Evolutionary conservation across 2,888 invertebrate species (phyloP), one percentile per base, ranked within the genome.

Genomic region (Altica lythri): DNA sequence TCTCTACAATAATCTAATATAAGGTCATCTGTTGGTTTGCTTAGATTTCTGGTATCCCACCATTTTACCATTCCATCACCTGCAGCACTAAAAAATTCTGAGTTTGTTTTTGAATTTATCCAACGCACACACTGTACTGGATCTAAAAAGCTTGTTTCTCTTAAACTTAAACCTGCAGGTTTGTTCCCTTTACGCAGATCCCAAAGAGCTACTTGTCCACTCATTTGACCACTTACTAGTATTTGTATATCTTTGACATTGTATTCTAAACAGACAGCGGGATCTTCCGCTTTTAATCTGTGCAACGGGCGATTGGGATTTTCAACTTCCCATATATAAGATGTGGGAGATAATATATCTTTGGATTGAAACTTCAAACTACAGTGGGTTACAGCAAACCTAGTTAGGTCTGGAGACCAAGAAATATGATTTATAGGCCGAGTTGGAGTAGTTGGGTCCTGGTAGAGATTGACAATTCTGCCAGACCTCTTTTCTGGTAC

Each of bases 311-410:
- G 84, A 6, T 19, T 94, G 0, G 94, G 92, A 72, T 93, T 94
- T 77, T 93, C 94, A 60, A 95, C 85, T 78, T 96, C 92, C 95
- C 95, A 96, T 70, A 96, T 90, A 71, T 91, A 95, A 0, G 90
- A 83, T 46, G 82, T 81, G 60, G 81, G 80, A 59, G 88, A 84
- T 43, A 86, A 84, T n/a, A n/a, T n/a, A 37, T 85, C 80, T 16
- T 79, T 75, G 42, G 84, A 82, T 71, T 89, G 86, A 68, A 91
- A 90, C 65, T 88, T 86, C 60, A 89, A 79, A 71, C 90, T 90
- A 59, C 92, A 91, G 72, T 95, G 92, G 4, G 93, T 88, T 1
- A 89, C 87, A 0, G 93, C 95, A 60, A 96, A 77, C 71, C 88
- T 86, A 1, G 88, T 86, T 5, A 90, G 90, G 70, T 94, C 94